Evolutionary conservation across 2,888 invertebrate genomes (phyloP).

Genomic region (Acrobasis suavella): DNA sequence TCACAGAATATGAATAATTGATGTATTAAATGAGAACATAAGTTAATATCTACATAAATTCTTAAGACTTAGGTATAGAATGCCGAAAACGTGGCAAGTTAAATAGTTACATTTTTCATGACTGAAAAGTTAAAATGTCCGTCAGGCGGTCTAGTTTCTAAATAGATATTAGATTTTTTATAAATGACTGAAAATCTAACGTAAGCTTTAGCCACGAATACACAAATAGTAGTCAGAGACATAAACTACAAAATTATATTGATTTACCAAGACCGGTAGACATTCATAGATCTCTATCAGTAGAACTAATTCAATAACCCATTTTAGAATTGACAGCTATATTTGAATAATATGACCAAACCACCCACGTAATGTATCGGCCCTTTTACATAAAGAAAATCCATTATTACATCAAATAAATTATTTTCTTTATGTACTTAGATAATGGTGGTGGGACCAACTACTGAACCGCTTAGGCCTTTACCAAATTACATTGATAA

Average conservation of each 20-base stretch:
- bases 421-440: not conserved
- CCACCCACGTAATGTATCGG: not conserved
- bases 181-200: too few relatives aligned
- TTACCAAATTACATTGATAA: not conserved
- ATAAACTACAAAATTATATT: not conserved
- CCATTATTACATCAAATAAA: constrained; percentile 12
- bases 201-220: too few relatives aligned
- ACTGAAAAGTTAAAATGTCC: too few relatives aligned
- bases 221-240: not conserved
- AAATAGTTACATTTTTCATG: too few relatives aligned
- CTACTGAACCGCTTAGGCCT: not conserved
- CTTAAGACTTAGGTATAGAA: too few relatives aligned
- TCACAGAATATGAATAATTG: too few relatives aligned
- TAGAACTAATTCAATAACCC: not conserved
- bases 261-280: not conserved
- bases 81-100: too few relatives aligned
- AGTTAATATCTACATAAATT: too few relatives aligned
- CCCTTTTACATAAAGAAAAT: not conserved
- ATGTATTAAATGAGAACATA: too few relatives aligned
- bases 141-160: too few relatives aligned
- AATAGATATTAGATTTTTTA: too few relatives aligned
- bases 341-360: not conserved
- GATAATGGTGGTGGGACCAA: not conserved
- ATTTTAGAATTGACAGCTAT: constrained; percentile 1
- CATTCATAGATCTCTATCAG: constrained; percentile 3